Conservation (phyloP, 1,140 invertebrate genomes). For the Magallana gigas region DNA sequence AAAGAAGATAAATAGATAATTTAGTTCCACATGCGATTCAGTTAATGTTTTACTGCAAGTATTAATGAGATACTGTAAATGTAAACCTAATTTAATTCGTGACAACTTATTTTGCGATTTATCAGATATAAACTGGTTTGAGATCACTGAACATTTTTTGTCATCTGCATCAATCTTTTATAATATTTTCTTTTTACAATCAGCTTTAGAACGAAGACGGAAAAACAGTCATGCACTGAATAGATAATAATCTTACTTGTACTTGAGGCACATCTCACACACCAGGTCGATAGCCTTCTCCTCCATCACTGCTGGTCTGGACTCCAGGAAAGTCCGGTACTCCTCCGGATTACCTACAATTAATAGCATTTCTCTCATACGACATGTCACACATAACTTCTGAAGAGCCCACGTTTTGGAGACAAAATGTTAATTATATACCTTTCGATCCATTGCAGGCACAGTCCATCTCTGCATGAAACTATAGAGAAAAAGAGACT, state of each 20-base stretch:
- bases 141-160: no score
- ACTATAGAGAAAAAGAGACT: conserved; percentile 78
- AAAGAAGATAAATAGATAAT: neutral
- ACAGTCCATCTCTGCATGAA: conserved; percentile 84
- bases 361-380: neutral
- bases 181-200: neutral
- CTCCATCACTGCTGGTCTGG: conserved; percentile 85
- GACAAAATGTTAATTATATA: neutral
- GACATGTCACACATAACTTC: no score
- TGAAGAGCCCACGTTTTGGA: no score
- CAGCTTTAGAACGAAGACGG: neutral
- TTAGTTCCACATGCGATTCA: no score
- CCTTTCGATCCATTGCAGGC: conserved; percentile 29
- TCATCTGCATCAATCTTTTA: no score
- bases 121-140: no score
- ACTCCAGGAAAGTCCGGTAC: conserved; percentile 84
- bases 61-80: no score
- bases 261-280: conserved; percentile 81
- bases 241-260: conserved; percentile 78
- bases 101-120: no score
- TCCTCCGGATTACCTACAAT: conserved; percentile 78
- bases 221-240: neutral
- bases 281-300: conserved; percentile 83
- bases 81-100: no score
- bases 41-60: no score